phyloP scores from a whole-genome alignment of 2,797 vertebrate species.

The Lindbergichthys nudifrons region DNA sequence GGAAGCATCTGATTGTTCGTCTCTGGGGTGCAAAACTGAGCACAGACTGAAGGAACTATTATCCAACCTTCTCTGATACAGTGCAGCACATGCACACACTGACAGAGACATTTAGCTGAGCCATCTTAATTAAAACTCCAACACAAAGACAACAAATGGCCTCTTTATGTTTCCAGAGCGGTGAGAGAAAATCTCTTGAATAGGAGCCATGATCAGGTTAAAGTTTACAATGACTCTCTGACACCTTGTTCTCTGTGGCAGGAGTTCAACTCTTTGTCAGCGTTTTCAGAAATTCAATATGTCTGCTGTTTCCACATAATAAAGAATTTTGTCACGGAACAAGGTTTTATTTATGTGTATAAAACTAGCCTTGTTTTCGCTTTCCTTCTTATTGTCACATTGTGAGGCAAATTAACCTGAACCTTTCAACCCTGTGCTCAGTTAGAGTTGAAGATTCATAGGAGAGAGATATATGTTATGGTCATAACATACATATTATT shows the following conservation, averaged over 20 bases:
- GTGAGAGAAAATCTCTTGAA: conserved; percentile 32
- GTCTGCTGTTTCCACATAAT: background rate
- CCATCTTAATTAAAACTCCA: conserved; percentile 63
- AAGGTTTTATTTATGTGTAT: background rate
- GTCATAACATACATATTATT: too few relatives aligned
- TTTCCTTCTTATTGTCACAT: background rate
- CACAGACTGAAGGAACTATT: conserved; percentile 57
- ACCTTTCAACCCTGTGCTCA: conserved; percentile 13
- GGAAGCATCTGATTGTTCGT: conserved; percentile 62
- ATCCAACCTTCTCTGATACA: conserved; percentile 39
- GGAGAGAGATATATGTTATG: too few relatives aligned
- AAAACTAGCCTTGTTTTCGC: background rate
- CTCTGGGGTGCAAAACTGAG: conserved; percentile 46
- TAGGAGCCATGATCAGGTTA: conserved; percentile 10
- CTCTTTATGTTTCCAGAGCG: conserved; percentile 46
- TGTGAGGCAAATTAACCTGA: conserved; percentile 10
- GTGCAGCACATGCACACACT: conserved; percentile 37
- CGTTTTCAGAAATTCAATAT: background rate
- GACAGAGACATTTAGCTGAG: conserved; percentile 55
- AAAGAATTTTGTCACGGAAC: background rate
- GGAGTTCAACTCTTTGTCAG: background rate
- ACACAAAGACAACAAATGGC: conserved; percentile 55
- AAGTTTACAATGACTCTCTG: conserved; percentile 20
- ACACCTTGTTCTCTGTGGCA: conserved; percentile 23
- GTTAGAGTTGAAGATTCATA: background rate